Evolutionary conservation across 2,113 vertebrate species (phyloP).

Genomic region (Acrocephalus arundinaceus): DNA sequence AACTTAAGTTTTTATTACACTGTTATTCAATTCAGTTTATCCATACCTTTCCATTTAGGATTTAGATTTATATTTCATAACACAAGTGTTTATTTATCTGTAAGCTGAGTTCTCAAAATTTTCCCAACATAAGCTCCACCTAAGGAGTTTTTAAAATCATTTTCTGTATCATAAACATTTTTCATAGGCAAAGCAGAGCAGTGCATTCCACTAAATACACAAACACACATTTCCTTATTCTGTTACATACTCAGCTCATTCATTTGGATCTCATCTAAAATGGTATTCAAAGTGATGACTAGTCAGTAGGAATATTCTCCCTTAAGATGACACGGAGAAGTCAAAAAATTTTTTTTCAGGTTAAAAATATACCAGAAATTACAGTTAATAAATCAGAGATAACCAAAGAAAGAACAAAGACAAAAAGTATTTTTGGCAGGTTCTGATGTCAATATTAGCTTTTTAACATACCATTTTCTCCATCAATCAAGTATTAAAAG

Average conservation of each 20-base stretch:
- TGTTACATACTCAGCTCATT: not conserved
- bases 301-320: not conserved
- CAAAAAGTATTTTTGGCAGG: not conserved
- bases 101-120: not conserved
- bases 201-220: not conserved
- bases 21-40: not conserved
- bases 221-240: not conserved
- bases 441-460: not conserved
- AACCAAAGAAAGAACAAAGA: not conserved
- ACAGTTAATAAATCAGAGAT: not conserved
- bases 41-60: not conserved
- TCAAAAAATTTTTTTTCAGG: not conserved
- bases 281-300: not conserved
- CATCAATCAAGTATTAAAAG: not conserved
- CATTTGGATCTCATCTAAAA: not conserved
- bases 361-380: not conserved
- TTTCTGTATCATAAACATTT: not conserved
- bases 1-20: not conserved
- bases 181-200: not conserved
- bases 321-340: not conserved
- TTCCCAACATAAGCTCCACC: not conserved
- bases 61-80: conserved; percentile 15
- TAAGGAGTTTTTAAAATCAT: not conserved
- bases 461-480: not conserved
- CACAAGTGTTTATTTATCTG: not conserved